Conservation (phyloP, 2,113 vertebrate species). For the Gallinago undulata region DNA sequence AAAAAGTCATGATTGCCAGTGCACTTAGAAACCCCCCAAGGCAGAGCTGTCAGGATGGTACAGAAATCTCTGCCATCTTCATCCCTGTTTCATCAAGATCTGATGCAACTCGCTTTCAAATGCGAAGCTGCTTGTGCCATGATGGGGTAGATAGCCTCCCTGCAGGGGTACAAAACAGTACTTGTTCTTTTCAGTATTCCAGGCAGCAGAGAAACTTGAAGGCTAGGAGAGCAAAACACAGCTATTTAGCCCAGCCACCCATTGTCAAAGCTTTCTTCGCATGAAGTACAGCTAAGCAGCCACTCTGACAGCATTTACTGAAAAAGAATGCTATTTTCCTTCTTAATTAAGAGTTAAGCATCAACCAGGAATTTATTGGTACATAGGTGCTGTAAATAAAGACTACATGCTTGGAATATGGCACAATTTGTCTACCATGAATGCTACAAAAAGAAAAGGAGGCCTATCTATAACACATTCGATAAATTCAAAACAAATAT, state of each 20-base stretch:
- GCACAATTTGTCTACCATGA: not conserved
- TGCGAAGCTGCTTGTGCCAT: not conserved
- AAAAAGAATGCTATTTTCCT: not conserved
- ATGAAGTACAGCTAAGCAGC: not conserved
- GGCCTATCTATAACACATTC: not conserved
- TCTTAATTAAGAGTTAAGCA: constrained; percentile 4
- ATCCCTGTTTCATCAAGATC: not conserved
- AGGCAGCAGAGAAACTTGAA: not conserved
- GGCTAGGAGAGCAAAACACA: not conserved
- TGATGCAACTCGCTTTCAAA: not conserved
- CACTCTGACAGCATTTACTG: not conserved
- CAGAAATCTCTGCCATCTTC: not conserved
- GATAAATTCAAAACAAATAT: not conserved
- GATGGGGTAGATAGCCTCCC: not conserved
- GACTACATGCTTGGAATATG: not conserved
- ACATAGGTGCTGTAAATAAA: not conserved
- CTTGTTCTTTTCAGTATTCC: not conserved
- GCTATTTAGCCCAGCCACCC: not conserved
- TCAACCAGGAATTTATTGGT: not conserved
- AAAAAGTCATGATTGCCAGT: not conserved
- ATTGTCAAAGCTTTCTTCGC: not conserved
- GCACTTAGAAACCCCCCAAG: not conserved
- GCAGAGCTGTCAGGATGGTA: not conserved
- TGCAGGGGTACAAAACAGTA: not conserved
- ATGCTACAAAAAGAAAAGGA: not conserved